A percentile compares a stretch with the other conserved stretches of the same genome.
Conservation (phyloP, 2,888 invertebrate genomes). For the Patella ulyssiponensis region DNA sequence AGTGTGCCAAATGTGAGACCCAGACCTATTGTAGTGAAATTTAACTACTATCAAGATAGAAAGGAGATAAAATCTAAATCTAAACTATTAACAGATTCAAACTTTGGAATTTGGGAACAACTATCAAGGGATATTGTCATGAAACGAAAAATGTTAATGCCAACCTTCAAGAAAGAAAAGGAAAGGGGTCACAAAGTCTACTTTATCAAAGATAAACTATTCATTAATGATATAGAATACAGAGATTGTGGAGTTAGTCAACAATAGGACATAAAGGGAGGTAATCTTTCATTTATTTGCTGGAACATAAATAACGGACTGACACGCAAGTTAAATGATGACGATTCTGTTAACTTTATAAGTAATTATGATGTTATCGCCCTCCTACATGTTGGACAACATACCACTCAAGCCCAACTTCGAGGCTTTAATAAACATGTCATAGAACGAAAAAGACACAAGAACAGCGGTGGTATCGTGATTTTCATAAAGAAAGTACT, state of each 20-base stretch:
- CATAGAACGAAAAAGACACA: slow-evolving; percentile 1
- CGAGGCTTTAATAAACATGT: neutral
- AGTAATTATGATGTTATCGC: slow-evolving; percentile 1
- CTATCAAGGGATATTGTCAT: neutral
- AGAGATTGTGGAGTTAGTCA: too few relatives aligned
- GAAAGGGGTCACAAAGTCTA: slow-evolving; percentile 6
- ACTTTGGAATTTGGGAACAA: slow-evolving; percentile 4
- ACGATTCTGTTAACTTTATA: neutral
- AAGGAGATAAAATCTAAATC: neutral
- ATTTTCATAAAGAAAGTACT: neutral
- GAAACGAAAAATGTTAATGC: neutral
- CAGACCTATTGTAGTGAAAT: slow-evolving; percentile 8
- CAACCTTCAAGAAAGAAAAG: neutral
- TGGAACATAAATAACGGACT: neutral
- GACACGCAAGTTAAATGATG: neutral
- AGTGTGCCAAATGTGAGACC: neutral
- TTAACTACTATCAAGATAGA: too few relatives aligned
- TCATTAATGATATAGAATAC: neutral
- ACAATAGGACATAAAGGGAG: too few relatives aligned
- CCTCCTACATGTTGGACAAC: neutral
- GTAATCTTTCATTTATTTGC: neutral
- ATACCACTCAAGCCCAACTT: neutral
- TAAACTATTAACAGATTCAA: slow-evolving; percentile 2
- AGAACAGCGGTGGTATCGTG: slow-evolving; percentile 6
- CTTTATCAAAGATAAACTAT: slow-evolving; percentile 8